Evolutionary conservation across 2,797 vertebrate genomes (phyloP).

Genomic region (Ambastaia sidthimunki): DNA sequence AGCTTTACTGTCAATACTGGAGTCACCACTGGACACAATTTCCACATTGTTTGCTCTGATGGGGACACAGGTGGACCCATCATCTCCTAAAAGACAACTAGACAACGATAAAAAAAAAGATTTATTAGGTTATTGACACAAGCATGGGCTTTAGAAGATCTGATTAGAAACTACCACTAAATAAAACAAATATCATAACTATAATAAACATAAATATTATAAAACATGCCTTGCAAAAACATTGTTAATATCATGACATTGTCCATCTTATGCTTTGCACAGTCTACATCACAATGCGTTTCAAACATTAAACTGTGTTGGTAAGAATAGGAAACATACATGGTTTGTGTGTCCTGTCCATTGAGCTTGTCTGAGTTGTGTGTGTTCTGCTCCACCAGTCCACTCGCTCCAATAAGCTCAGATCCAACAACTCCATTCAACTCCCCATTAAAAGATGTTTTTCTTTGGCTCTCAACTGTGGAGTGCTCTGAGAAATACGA

Average conservation of each 20-base stretch:
- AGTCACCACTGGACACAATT: conserved; percentile 95
- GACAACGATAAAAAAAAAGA: conserved; percentile 8
- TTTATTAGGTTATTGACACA: background rate
- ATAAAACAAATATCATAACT: too few species aligned
- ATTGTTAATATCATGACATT: too few species aligned
- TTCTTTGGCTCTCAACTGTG: conserved; percentile 80
- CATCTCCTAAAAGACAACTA: conserved; percentile 91
- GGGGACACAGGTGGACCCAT: conserved; percentile 88
- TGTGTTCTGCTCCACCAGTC: conserved; percentile 79
- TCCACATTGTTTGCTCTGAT: conserved; percentile 92
- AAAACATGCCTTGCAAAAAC: background rate
- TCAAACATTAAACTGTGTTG: background rate
- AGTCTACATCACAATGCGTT: background rate
- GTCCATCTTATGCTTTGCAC: too few species aligned
- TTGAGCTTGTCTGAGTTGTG: conserved; percentile 79
- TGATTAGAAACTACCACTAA: background rate
- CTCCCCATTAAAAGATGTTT: conserved; percentile 89
- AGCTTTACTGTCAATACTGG: conserved; percentile 95
- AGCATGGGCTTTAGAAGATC: background rate
- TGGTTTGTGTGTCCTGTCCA: conserved; percentile 88
- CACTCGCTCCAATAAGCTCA: conserved; percentile 80
- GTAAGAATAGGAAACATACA: conserved; percentile 77
- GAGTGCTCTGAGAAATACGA: conserved; percentile 70
- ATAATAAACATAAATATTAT: background rate
- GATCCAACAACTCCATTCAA: conserved; percentile 91